Base-by-base conservation (phyloP, 2,888 invertebrate species). In the Agriopis aurantiaria region DNA sequence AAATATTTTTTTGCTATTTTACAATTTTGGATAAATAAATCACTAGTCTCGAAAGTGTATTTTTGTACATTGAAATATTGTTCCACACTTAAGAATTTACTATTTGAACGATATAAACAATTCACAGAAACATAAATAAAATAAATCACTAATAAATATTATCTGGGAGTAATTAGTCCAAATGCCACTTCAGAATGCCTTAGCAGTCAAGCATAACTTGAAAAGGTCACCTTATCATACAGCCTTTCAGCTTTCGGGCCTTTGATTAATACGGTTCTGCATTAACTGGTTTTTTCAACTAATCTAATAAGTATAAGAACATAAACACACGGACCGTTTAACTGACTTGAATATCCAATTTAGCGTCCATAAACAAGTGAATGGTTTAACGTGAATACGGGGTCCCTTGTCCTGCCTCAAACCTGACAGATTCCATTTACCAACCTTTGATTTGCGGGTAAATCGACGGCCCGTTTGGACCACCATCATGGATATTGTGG, bases 381-480 rank as follows among this genome's bases (percentile, higher is more conserved):
- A 74, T 61, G 63, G 43, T 72, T 73, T 75, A 63, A 72, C 69
- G 69, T 77, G 76, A 77, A 80, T 80, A 72, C 68, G 70, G 51
- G 43, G 68, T 71, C 65, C 74, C 73, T 74, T 70, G 70, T 74
- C 72, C 75, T 70, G 57, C 59, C 72, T 74, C 71, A 72, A 78
- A 71, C 72, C 72, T 75, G 75, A 78, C 78, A 79, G 75, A 69
- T 75, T 73, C 78, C 65, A 76, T 77, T 80, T 77, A 75, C 69
- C 65, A 70, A 71, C 78, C 76, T 81, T 78, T 80, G 76, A 81
- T 81, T 80, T 79, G 78, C 73, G 76, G 81, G 80, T 75, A 77
- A 77, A 80, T 76, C 75, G 74, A 70, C 75, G 58, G 71, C 65
- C 57, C 55, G 64, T 73, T 75, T 69, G 70, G 65, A 73, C 65